phyloP scores from a whole-genome alignment of 2,113 vertebrate species.

The Mionectes macconnelli region DNA sequence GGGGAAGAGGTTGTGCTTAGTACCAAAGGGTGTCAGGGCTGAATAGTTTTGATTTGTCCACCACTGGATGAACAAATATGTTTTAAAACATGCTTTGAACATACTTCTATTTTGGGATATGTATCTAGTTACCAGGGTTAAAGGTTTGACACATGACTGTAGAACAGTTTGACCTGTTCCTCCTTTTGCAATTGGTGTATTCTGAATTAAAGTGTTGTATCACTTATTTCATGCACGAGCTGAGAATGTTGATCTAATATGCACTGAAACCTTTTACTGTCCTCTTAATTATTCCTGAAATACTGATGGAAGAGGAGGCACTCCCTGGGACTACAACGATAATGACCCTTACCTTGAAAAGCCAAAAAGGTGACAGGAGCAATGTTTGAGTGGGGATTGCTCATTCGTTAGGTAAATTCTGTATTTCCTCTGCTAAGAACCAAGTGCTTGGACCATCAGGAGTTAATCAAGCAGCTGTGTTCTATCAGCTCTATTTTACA shows the following conservation, averaged over 20 bases:
- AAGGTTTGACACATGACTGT: background rate
- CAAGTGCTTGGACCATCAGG: background rate
- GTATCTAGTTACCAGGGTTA: background rate
- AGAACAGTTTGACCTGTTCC: background rate
- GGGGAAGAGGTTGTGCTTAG: background rate
- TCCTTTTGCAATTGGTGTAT: background rate
- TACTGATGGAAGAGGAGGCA: background rate
- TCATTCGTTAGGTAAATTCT: background rate
- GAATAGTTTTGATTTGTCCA: slow-evolving; percentile 31
- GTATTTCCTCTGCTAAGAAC: background rate
- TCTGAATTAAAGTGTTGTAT: background rate
- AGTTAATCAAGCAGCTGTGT: background rate
- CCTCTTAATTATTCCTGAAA: slow-evolving; percentile 22
- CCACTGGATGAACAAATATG: no score
- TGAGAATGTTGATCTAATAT: background rate
- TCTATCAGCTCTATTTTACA: background rate
- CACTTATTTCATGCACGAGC: background rate
- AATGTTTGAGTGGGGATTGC: background rate
- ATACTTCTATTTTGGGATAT: background rate
- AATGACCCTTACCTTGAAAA: background rate
- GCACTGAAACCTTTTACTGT: background rate
- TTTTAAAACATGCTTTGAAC: slow-evolving; percentile 40
- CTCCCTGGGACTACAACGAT: background rate
- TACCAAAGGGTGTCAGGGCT: background rate
- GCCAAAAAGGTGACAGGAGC: background rate